Evolutionary conservation across 2,888 invertebrate species (phyloP).

Genomic region (Gymnosoma rotundatum): DNA sequence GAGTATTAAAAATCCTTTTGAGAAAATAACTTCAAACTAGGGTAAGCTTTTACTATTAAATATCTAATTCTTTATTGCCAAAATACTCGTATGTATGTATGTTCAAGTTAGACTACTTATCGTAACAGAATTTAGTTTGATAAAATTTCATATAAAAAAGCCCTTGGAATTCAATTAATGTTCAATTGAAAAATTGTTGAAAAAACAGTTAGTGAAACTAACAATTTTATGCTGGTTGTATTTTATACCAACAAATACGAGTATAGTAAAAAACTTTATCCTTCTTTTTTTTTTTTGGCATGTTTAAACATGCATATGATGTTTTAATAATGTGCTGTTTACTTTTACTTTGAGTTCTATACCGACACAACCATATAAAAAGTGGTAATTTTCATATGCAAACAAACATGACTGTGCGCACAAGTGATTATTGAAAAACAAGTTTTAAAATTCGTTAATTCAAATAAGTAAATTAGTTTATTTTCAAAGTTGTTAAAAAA

Average conservation of each 20-base stretch:
- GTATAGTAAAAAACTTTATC: slow-evolving; percentile 29
- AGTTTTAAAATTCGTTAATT: slow-evolving; percentile 25
- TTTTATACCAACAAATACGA: neutral
- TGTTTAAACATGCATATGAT: slow-evolving; percentile 64
- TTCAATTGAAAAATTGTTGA: slow-evolving; percentile 60
- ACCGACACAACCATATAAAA: neutral
- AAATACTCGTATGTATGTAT: too few relatives aligned
- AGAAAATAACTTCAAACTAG: too few relatives aligned
- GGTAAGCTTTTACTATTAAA: too few relatives aligned
- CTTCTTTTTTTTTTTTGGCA: slow-evolving; percentile 38
- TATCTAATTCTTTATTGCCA: too few relatives aligned
- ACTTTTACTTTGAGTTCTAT: slow-evolving; percentile 8
- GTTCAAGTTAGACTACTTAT: too few relatives aligned
- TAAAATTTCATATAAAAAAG: slow-evolving; percentile 20
- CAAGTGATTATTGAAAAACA: slow-evolving; percentile 3
- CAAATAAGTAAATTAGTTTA: slow-evolving; percentile 43
- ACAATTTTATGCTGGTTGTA: slow-evolving; percentile 7
- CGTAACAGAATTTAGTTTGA: neutral
- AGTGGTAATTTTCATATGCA: neutral
- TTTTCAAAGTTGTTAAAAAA: slow-evolving; percentile 24
- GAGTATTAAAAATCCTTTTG: too few relatives aligned
- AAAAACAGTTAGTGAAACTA: slow-evolving; percentile 31
- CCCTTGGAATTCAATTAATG: slow-evolving; percentile 55
- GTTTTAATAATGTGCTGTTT: slow-evolving; percentile 54
- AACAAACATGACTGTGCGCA: neutral